Conservation (phyloP, 92 coral and sea anemone species). For the Blastomussa wellsi region DNA sequence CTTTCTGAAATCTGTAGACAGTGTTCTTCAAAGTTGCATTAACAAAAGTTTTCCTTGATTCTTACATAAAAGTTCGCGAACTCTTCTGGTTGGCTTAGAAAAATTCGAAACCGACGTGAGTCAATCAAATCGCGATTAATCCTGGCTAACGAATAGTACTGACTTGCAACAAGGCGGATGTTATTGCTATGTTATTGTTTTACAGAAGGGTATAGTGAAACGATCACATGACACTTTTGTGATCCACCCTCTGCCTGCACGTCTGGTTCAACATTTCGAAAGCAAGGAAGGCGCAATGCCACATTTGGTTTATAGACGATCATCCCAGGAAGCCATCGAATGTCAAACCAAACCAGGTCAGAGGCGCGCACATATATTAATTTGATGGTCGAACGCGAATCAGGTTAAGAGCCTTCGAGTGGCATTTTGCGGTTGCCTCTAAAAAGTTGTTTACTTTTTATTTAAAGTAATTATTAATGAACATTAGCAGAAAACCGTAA, state of each 20-base stretch:
- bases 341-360: conserved; percentile 28
- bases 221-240: conserved; percentile 48
- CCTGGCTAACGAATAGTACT: neutral
- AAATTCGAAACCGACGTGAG: too few species aligned
- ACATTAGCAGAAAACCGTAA: too few species aligned
- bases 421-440: too few species aligned
- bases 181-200: neutral
- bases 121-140: neutral
- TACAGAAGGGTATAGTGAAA: conserved; percentile 64
- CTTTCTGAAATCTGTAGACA: too few species aligned
- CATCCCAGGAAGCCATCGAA: neutral
- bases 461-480: too few species aligned
- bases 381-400: neutral
- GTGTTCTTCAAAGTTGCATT: too few species aligned
- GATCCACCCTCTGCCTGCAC: conserved; percentile 65
- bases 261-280: conserved; percentile 37
- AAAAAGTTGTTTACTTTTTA: too few species aligned
- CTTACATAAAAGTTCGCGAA: too few species aligned
- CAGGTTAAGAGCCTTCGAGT: too few species aligned
- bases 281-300: conserved; percentile 34
- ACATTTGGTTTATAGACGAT: conserved; percentile 52
- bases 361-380: neutral
- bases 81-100: too few species aligned
- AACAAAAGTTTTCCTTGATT: too few species aligned
- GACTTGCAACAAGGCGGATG: neutral